Conservation (phyloP, 2,888 invertebrate species). For the Disparrhopalites patrizii region DNA sequence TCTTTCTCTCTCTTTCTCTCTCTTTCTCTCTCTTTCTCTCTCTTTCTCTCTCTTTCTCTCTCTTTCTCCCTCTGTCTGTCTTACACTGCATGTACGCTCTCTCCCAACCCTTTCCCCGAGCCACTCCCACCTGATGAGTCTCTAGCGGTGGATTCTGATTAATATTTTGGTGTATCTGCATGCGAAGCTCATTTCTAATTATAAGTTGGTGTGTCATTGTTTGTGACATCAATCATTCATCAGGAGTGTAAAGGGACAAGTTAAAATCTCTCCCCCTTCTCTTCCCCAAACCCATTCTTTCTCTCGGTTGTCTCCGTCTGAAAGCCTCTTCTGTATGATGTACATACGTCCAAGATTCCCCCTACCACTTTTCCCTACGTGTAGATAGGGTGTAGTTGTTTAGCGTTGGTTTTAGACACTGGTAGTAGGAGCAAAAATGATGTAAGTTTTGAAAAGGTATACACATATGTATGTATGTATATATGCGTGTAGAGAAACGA, state of each 20-base stretch:
- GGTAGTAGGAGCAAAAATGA: background rate
- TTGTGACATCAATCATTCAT: conserved; percentile 27
- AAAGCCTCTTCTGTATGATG: background rate
- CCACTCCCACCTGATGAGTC: background rate
- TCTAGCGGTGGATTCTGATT: background rate
- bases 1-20: background rate
- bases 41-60: background rate
- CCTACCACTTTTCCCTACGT: background rate
- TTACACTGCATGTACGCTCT: too few relatives aligned
- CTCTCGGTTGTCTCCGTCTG: too few relatives aligned
- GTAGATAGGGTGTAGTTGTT: background rate
- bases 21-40: background rate
- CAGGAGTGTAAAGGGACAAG: conserved; percentile 2
- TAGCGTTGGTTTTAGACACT: background rate
- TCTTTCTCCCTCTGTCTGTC: background rate
- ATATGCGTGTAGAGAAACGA: background rate
- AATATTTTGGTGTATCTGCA: too few relatives aligned
- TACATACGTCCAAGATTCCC: background rate
- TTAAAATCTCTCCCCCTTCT: background rate
- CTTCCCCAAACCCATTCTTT: background rate
- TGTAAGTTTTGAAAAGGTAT: background rate
- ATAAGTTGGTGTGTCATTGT: conserved; percentile 34
- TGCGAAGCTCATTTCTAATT: conserved; percentile 33
- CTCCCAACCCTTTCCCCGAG: background rate
- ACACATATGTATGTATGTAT: background rate